phyloP scores from a whole-genome alignment of 2,113 vertebrate genomes.

The Cathartes aura region DNA sequence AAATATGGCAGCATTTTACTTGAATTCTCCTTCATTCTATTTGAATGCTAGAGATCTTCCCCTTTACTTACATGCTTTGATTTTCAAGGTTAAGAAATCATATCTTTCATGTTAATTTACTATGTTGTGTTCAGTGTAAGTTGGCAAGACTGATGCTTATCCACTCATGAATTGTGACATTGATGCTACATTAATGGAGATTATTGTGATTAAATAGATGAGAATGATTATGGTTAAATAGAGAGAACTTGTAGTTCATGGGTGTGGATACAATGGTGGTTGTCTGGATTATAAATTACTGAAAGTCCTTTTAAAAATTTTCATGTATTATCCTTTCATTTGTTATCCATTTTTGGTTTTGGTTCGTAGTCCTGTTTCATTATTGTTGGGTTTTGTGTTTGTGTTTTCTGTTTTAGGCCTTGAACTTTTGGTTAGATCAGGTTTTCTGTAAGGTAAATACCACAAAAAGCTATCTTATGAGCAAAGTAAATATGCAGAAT shows the following conservation, averaged over 20 bases:
- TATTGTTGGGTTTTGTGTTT: neutral
- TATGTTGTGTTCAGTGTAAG: neutral
- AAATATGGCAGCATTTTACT: neutral
- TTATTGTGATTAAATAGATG: too few species aligned
- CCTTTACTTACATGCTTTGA: neutral
- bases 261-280: neutral
- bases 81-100: neutral
- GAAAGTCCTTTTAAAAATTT: neutral
- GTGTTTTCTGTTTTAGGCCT: neutral
- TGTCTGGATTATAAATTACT: neutral
- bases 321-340: neutral
- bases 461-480: neutral
- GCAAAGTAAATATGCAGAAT: neutral
- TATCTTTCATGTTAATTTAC: neutral
- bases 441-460: neutral
- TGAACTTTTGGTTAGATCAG: neutral
- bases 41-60: neutral
- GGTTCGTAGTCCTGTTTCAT: neutral
- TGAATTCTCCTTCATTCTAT: accelerated
- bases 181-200: neutral
- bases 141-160: neutral
- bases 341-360: neutral
- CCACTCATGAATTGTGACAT: neutral
- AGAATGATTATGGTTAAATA: neutral
- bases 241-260: neutral